Conservation (phyloP, 2,888 invertebrate genomes). For the Lepidochrysops patricia region DNA sequence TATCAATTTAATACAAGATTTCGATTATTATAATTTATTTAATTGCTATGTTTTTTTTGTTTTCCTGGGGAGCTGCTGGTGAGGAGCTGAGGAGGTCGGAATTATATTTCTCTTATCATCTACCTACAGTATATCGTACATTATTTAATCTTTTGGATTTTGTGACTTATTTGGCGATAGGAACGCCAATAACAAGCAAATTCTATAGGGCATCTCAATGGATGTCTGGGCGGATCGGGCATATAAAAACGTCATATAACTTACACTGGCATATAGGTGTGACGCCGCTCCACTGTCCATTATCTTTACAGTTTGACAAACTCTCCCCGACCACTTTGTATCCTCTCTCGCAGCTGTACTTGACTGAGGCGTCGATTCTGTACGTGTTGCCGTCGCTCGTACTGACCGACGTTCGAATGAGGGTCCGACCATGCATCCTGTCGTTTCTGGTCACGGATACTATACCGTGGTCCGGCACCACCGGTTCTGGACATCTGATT, state of each 20-base stretch:
- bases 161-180: too few species aligned
- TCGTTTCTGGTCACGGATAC: conserved; percentile 93
- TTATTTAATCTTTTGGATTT: too few species aligned
- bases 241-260: conserved; percentile 34
- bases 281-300: conserved; percentile 88
- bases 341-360: conserved; percentile 91
- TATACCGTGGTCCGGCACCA: conserved; percentile 87
- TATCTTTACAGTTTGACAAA: conserved; percentile 88
- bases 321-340: conserved; percentile 91
- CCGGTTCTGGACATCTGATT: conserved; percentile 90
- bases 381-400: conserved; percentile 83
- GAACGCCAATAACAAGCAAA: too few species aligned
- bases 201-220: too few species aligned
- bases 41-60: too few species aligned
- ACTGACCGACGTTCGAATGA: conserved; percentile 83
- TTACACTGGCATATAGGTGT: conserved; percentile 90
- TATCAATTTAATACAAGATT: too few species aligned
- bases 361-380: conserved; percentile 88
- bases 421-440: conserved; percentile 88
- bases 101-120: too few species aligned
- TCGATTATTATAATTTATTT: too few species aligned
- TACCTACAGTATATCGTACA: too few species aligned
- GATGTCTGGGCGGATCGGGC: too few species aligned
- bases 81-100: too few species aligned
- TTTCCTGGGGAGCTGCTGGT: too few species aligned